Base-by-base conservation (phyloP, 2,888 invertebrate genomes). In the Leptopilina myrica region DNA sequence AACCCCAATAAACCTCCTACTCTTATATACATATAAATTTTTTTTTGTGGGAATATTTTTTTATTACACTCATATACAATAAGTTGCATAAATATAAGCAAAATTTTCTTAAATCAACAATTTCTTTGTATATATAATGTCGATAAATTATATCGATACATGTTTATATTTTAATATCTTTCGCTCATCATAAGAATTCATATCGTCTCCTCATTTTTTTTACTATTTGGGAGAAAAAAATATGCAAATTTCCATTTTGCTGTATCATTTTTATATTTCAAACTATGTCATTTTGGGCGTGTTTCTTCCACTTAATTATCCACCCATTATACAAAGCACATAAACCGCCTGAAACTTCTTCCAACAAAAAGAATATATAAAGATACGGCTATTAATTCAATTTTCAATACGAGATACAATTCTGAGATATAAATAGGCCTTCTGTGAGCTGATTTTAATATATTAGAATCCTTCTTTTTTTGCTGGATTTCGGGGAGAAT, bases 311-410 rank as follows among this genome's bases (percentile, higher is more conserved):
- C 73, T 73, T 73, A 73, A 59, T 73, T 73, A 73, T 73, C 73
- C 73, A 33, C 40, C 73, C 56, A 73, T 73, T 73, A 73, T 73
- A 73, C n/a, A 73, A 73, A 73, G 40, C 73, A 53, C 56, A 73
- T 56, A 73, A 73, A 33, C 73, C 56, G 73, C 73, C 26, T 33
- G 33, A 56, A 56, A 33, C 4, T 33, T 33, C 73, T 73, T 73
- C 73, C n/a, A 73, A 43, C 53, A 73, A 53, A 73, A 59, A 33
- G 33, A 40, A 49, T 8, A 49, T 49, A 73, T 33, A 33, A 33
- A 56, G 56, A 73, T 56, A 73, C 56, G 73, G 73, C 33, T 73
- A 73, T 73, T 73, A 73, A 73, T 73, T 73, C 73, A 73, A 73
- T 73, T 73, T 73, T 73, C 73, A 73, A 73, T 73, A 15, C 9